Conservation (phyloP, 2,113 vertebrate genomes). For the Poeciliopsis turrubarensis region DNA sequence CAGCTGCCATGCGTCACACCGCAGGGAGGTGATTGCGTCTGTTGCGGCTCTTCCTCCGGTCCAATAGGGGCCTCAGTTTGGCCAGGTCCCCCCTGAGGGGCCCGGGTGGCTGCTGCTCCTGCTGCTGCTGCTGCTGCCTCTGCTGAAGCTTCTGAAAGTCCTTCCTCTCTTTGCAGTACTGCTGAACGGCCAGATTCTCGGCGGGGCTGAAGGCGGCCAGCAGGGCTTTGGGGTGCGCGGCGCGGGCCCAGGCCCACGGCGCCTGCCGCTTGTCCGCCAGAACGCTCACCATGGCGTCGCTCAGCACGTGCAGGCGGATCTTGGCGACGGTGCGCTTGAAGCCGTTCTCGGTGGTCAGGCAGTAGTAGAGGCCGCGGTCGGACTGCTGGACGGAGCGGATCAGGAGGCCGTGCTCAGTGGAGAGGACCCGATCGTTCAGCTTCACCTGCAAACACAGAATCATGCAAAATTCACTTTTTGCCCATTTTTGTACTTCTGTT, state of each 20-base stretch:
- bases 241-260: slow-evolving; percentile 87
- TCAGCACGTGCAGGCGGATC: slow-evolving; percentile 91
- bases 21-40: slow-evolving; percentile 88
- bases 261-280: slow-evolving; percentile 89
- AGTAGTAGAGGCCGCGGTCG: slow-evolving; percentile 94
- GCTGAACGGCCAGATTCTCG: slow-evolving; percentile 90
- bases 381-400: slow-evolving; percentile 88
- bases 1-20: slow-evolving; percentile 72
- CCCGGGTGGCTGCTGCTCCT: slow-evolving; percentile 32
- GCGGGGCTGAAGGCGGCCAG: slow-evolving; percentile 88
- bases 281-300: slow-evolving; percentile 84
- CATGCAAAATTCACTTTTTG: too few relatives aligned
- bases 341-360: slow-evolving; percentile 92
- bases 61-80: slow-evolving; percentile 93
- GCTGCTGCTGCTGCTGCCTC: slow-evolving; percentile 39
- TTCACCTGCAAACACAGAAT: slow-evolving; percentile 83
- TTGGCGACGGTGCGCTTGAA: slow-evolving; percentile 97
- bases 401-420: slow-evolving; percentile 91
- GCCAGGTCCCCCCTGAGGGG: slow-evolving; percentile 89
- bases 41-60: slow-evolving; percentile 93
- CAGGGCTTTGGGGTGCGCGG: slow-evolving; percentile 88
- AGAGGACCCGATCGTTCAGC: slow-evolving; percentile 89
- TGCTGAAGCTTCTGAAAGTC: slow-evolving; percentile 81
- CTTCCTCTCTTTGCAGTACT: slow-evolving; percentile 93
- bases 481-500: too few relatives aligned